Evolutionary conservation across 2,113 vertebrate species (phyloP).

Genomic region (Anhinga anhinga): DNA sequence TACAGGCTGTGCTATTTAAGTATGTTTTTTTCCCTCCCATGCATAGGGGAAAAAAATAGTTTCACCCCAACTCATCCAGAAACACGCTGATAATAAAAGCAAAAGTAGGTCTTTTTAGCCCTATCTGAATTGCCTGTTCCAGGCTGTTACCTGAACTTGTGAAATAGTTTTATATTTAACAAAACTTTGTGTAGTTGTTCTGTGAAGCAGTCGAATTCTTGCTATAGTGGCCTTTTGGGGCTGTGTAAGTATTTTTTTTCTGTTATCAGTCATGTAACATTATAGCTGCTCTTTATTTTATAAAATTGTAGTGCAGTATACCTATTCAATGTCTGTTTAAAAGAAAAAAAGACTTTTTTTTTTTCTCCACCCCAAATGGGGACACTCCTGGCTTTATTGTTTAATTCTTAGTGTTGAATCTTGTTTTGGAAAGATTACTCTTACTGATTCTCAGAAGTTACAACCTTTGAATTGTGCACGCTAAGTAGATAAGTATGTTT

Average conservation of each 20-base stretch:
- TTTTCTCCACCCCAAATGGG: accelerated
- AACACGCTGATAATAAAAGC: not conserved
- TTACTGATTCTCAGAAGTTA: not conserved
- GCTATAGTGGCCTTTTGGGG: not conserved
- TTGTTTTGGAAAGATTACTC: not conserved
- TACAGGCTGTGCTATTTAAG: not conserved
- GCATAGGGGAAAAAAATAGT: accelerated
- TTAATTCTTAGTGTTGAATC: not conserved
- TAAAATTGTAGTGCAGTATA: not conserved
- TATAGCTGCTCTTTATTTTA: not conserved
- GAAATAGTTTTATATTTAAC: not conserved
- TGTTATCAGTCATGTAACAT: not conserved
- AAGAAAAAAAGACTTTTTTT: not conserved
- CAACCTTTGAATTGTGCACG: not conserved
- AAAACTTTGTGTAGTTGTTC: not conserved
- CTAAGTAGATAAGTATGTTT: not conserved
- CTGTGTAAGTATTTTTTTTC: not conserved
- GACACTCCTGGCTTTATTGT: not conserved
- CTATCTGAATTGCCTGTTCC: not conserved
- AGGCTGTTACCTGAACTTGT: not conserved
- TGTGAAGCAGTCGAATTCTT: not conserved
- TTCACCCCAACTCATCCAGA: not conserved
- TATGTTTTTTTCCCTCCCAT: not conserved
- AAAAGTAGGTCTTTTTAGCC: not conserved
- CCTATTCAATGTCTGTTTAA: not conserved